Evolutionary conservation across 2,888 invertebrate species (phyloP).

Genomic region (Dusona sp.): DNA sequence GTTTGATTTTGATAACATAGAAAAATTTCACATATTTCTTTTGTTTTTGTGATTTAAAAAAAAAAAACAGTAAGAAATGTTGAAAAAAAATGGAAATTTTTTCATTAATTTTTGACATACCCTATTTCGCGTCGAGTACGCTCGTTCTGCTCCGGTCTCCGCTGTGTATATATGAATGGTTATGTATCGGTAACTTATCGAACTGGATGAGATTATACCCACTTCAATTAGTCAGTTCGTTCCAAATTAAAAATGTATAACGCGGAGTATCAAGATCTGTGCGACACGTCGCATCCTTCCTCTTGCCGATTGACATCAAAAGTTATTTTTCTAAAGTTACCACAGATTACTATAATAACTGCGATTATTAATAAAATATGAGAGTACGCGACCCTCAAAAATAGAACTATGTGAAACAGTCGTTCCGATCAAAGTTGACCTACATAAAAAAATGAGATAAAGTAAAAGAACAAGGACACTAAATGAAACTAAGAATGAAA

Average conservation of each 20-base stretch:
- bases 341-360: background rate
- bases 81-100: no score
- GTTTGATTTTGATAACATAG: no score
- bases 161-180: background rate
- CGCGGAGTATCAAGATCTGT: background rate
- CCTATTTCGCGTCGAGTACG: no score
- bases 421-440: background rate
- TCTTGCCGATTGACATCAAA: background rate
- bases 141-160: no score
- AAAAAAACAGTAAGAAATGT: no score
- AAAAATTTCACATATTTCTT: no score
- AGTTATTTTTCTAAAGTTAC: background rate
- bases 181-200: background rate
- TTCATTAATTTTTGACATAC: no score
- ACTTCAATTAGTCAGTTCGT: background rate
- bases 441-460: background rate
- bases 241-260: background rate
- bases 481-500: background rate
- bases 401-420: background rate
- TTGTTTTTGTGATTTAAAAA: no score
- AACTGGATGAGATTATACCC: background rate
- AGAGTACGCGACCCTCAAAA: background rate
- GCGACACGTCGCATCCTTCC: background rate
- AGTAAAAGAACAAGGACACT: background rate
- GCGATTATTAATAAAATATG: background rate